Conservation (phyloP, 1,140 invertebrate species). For the Metaphire vulgaris region DNA sequence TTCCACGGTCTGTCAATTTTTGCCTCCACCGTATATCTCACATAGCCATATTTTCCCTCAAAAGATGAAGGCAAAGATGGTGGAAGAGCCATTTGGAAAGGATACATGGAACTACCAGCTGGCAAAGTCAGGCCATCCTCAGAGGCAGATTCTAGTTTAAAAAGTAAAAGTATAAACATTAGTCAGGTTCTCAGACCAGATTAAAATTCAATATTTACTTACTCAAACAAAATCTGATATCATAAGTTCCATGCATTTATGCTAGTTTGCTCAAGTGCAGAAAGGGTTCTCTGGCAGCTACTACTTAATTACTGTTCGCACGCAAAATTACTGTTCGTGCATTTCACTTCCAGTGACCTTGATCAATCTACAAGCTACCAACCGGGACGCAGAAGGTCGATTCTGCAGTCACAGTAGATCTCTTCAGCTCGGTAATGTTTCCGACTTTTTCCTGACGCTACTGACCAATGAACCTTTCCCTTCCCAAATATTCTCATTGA, state of each 20-base stretch:
- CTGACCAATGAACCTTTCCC: not conserved
- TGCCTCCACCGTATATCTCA: not conserved
- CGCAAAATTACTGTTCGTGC: not conserved
- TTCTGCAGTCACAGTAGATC: not conserved
- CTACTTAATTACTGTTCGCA: not conserved
- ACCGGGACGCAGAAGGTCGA: not conserved
- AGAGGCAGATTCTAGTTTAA: not conserved
- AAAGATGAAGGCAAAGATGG: not conserved
- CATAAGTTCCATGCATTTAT: not conserved
- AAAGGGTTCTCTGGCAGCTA: no score
- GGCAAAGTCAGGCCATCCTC: not conserved
- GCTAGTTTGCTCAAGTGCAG: no score
- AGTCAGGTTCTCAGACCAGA: no score
- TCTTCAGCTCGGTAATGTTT: not conserved
- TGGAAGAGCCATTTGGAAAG: not conserved
- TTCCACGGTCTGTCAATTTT: not conserved
- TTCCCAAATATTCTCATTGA: not conserved
- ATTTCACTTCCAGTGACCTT: not conserved
- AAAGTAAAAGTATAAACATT: not conserved
- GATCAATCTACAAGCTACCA: not conserved
- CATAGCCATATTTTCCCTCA: not conserved
- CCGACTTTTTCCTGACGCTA: not conserved
- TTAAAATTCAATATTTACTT: not conserved
- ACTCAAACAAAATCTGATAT: not conserved
- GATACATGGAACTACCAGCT: not conserved